A percentile compares a stretch with the other conserved stretches of the same genome.
Conservation (phyloP, 1,140 invertebrate genomes). For the Vollenhovia emeryi region DNA sequence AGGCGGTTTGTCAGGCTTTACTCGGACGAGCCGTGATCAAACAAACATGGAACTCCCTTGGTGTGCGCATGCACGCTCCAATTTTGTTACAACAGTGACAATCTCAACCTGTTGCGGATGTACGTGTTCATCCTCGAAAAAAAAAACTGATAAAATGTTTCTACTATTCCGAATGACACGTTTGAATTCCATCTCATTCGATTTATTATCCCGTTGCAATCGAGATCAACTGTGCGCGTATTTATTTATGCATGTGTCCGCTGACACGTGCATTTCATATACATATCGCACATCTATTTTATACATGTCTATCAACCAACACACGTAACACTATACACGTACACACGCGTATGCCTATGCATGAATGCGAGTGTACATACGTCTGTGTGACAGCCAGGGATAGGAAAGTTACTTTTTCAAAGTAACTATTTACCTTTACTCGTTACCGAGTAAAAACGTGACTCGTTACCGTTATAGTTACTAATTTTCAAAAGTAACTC, state of each 20-base stretch:
- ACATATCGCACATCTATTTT: neutral
- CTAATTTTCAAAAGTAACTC: too few species aligned
- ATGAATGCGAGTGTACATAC: too few species aligned
- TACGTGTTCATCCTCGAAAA: neutral
- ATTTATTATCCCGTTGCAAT: neutral
- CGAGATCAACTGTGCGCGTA: neutral
- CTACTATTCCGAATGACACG: neutral
- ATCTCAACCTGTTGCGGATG: slow-evolving; percentile 63
- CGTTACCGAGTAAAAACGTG: too few species aligned
- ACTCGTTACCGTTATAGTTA: too few species aligned
- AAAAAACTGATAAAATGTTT: slow-evolving; percentile 15
- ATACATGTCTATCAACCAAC: neutral
- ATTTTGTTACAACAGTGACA: slow-evolving; percentile 20
- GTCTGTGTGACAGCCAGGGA: neutral
- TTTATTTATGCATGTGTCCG: neutral
- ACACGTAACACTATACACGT: neutral
- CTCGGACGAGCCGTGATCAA: neutral
- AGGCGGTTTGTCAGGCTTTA: neutral
- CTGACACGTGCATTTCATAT: neutral
- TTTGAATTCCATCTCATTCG: slow-evolving; percentile 4
- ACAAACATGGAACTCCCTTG: neutral
- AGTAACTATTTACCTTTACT: too few species aligned
- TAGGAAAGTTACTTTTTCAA: too few species aligned
- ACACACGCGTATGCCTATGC: too few species aligned
- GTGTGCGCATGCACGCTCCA: neutral